A percentile compares a stretch with the other conserved stretches of the same genome.
Evolutionary conservation across 2,888 invertebrate genomes (phyloP).

Genomic region (Hololepta plana): DNA sequence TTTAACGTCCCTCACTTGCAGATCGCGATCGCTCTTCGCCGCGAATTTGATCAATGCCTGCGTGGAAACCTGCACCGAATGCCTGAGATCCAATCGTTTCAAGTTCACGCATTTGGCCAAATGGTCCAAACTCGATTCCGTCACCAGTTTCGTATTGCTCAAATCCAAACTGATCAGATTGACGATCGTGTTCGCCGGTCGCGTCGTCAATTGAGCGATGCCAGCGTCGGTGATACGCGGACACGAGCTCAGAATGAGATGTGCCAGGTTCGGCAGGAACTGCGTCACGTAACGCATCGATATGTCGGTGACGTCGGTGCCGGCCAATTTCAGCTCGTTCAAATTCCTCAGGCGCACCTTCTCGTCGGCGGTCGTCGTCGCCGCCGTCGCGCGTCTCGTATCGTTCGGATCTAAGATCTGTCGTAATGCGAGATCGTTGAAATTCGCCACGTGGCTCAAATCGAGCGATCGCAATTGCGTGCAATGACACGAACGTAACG

Average conservation of each 20-base stretch:
- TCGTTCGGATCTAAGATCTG: constrained; percentile 77
- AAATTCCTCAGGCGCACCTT: constrained; percentile 62
- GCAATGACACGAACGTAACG: constrained; percentile 31
- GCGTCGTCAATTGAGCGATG: constrained; percentile 67
- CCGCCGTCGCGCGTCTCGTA: constrained; percentile 65
- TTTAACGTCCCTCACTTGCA: constrained; percentile 65
- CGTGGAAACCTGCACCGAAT: constrained; percentile 62
- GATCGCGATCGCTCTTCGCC: constrained; percentile 58
- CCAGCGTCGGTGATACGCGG: constrained; percentile 79
- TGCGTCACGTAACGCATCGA: constrained; percentile 59
- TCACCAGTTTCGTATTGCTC: constrained; percentile 65
- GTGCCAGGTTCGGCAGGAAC: constrained; percentile 54
- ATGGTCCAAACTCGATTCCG: constrained; percentile 68
- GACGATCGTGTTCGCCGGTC: constrained; percentile 47
- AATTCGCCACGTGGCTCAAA: constrained; percentile 69
- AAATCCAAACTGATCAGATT: constrained; percentile 58
- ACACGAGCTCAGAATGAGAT: constrained; percentile 71
- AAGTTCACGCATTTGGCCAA: constrained; percentile 57
- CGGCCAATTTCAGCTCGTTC: constrained; percentile 57
- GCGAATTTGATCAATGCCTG: constrained; percentile 72
- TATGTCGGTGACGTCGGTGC: constrained; percentile 83
- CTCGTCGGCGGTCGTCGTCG: constrained; percentile 48
- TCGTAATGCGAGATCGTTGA: constrained; percentile 67
- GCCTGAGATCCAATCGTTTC: constrained; percentile 55
- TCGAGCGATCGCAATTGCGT: constrained; percentile 63